Percentiles rank a stretch among this genome's conserved stretches.
phyloP scores from a whole-genome alignment of 2,888 invertebrate genomes.

The Synergus umbraculus region DNA sequence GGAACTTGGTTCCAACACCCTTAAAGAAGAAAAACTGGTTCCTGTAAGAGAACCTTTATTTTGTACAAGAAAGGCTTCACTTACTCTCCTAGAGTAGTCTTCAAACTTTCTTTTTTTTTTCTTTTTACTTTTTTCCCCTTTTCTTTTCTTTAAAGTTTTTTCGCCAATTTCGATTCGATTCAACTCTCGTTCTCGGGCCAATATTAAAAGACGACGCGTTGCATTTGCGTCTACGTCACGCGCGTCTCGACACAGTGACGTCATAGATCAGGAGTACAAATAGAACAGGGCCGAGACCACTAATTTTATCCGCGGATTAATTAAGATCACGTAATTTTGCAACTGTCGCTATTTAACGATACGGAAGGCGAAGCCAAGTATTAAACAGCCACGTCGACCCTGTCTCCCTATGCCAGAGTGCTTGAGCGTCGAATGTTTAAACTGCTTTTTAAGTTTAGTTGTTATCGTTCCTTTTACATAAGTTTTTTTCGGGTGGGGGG shows the following conservation, averaged over 20 bases:
- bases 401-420: constrained; percentile 34
- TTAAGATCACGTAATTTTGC: constrained; percentile 72
- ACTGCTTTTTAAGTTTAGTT: constrained; percentile 39
- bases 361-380: constrained; percentile 59
- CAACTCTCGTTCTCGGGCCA: too few species aligned
- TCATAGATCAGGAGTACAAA: constrained; percentile 68
- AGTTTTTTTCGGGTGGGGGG: too few species aligned
- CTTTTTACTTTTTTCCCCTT: too few species aligned
- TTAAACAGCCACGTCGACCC: constrained; percentile 49
- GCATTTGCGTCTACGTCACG: constrained; percentile 69
- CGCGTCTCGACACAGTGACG: constrained; percentile 64
- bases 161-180: too few species aligned
- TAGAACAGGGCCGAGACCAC: constrained; percentile 70
- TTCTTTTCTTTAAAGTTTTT: too few species aligned
- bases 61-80: too few species aligned
- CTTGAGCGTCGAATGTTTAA: not conserved
- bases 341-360: constrained; percentile 66
- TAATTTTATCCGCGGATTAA: constrained; percentile 73
- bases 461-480: not conserved
- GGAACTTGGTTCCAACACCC: too few species aligned
- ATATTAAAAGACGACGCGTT: constrained; percentile 56
- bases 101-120: too few species aligned
- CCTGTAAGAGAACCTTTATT: too few species aligned
- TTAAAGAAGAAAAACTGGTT: too few species aligned
- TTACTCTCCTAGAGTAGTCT: too few species aligned